phyloP scores from a whole-genome alignment of 2,113 vertebrate species.

The Prochilodus magdalenae region DNA sequence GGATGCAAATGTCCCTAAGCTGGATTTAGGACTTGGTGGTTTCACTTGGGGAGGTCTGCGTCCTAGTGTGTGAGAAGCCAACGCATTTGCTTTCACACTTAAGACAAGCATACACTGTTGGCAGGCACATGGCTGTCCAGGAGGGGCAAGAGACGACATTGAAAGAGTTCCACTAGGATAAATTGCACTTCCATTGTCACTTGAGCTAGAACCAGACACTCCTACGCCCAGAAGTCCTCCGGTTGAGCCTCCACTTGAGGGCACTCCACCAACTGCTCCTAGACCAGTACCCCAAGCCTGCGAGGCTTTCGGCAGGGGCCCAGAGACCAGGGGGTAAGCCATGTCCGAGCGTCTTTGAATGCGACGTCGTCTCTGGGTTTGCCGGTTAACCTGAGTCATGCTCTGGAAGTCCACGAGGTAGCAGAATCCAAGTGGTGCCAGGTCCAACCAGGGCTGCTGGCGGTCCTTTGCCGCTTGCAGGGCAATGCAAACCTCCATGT shows the following conservation, averaged over 20 bases:
- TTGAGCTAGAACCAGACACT: constrained; percentile 66
- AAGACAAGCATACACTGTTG: constrained; percentile 91
- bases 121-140: constrained; percentile 82
- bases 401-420: constrained; percentile 97
- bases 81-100: constrained; percentile 80
- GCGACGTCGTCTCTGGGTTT: constrained; percentile 89
- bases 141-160: constrained; percentile 51
- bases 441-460: constrained; percentile 95
- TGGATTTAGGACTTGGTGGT: constrained; percentile 64
- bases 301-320: constrained; percentile 82
- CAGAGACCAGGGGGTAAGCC: constrained; percentile 87
- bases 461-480: constrained; percentile 96
- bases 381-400: constrained; percentile 97
- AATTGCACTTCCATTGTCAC: constrained; percentile 56
- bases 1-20: constrained; percentile 54
- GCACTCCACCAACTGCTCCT: constrained; percentile 25
- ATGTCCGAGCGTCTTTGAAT: constrained; percentile 89
- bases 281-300: constrained; percentile 65
- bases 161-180: constrained; percentile 66
- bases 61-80: constrained; percentile 64
- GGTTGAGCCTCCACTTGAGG: constrained; percentile 64
- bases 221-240: constrained; percentile 72
- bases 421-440: constrained; percentile 95
- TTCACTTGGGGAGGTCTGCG: constrained; percentile 65
- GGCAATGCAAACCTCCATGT: constrained; percentile 95